Evolutionary conservation across 1,140 invertebrate species (phyloP).

Genomic region (Ceratoteleas bidentatus): DNA sequence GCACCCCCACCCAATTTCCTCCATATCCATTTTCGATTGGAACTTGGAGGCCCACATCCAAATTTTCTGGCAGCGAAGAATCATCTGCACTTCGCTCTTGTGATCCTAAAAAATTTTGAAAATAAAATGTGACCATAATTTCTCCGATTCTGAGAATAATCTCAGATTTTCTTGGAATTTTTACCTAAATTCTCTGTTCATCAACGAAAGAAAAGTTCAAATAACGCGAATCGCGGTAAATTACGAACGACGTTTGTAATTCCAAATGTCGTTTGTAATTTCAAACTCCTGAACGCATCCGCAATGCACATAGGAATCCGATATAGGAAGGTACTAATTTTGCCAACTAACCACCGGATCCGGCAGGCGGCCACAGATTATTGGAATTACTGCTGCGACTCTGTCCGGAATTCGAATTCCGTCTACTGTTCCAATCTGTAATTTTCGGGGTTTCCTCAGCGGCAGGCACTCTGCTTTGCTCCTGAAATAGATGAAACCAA

Average conservation of each 20-base stretch:
- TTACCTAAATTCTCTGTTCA: too few relatives aligned
- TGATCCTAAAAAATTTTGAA: background rate
- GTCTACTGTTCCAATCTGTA: slow-evolving; percentile 2
- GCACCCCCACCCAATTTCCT: slow-evolving; percentile 31
- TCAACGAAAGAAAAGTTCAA: too few relatives aligned
- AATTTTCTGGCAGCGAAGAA: slow-evolving; percentile 26
- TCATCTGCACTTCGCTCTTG: slow-evolving; percentile 21
- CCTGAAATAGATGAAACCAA: slow-evolving; percentile 1
- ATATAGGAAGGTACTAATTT: too few relatives aligned
- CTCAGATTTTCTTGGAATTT: background rate
- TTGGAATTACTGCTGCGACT: slow-evolving; percentile 2
- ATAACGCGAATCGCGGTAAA: too few relatives aligned
- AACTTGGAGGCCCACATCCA: slow-evolving; percentile 38
- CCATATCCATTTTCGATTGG: slow-evolving; percentile 17
- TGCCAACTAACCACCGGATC: background rate
- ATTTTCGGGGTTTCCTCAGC: background rate
- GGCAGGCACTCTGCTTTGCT: background rate
- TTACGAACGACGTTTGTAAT: too few relatives aligned
- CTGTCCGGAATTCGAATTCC: slow-evolving; percentile 1
- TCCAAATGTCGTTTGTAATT: too few relatives aligned
- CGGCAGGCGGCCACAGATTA: background rate
- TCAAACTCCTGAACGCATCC: too few relatives aligned
- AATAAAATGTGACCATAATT: background rate
- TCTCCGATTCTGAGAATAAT: background rate
- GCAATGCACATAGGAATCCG: too few relatives aligned